Evolutionary conservation across 1,140 invertebrate genomes (phyloP).

Genomic region (Apocrypta bakeri): DNA sequence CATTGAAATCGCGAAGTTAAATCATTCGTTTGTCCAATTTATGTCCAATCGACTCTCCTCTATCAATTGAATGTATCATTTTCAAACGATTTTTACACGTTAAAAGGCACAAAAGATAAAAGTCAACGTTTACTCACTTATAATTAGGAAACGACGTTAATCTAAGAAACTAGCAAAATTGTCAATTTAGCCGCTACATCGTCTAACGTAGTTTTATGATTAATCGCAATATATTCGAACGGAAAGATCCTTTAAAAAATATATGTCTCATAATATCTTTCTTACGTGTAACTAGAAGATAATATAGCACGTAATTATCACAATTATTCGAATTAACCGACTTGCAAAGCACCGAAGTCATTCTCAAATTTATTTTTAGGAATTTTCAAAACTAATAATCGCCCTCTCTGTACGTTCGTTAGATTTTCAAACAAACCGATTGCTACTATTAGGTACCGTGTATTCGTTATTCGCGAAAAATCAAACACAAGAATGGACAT

Average conservation of each 20-base stretch:
- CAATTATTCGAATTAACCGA: conserved; percentile 31
- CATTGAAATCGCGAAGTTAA: no score
- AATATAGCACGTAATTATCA: conserved; percentile 47
- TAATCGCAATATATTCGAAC: conserved; percentile 20
- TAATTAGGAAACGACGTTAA: not conserved
- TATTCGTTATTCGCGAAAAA: conserved; percentile 1
- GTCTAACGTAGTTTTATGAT: not conserved
- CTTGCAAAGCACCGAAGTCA: conserved; percentile 35
- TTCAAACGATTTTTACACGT: not conserved
- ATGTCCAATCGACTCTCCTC: not conserved
- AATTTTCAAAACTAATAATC: conserved; percentile 27
- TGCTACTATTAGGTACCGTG: not conserved
- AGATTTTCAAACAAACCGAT: conserved; percentile 1
- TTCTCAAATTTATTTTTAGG: no score
- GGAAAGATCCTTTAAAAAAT: conserved; percentile 45
- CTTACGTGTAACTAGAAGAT: conserved; percentile 35
- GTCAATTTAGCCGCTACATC: no score
- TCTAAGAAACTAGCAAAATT: not conserved
- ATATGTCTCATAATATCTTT: conserved; percentile 24
- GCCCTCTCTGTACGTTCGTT: not conserved
- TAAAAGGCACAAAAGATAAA: conserved; percentile 2
- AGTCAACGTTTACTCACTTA: not conserved
- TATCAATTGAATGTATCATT: not conserved
- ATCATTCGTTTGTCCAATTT: no score
- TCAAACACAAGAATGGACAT: not conserved